Percentiles rank a stretch among this genome's conserved stretches.
Evolutionary conservation across 2,797 vertebrate species (phyloP).

Genomic region (Rachycentron canadum): DNA sequence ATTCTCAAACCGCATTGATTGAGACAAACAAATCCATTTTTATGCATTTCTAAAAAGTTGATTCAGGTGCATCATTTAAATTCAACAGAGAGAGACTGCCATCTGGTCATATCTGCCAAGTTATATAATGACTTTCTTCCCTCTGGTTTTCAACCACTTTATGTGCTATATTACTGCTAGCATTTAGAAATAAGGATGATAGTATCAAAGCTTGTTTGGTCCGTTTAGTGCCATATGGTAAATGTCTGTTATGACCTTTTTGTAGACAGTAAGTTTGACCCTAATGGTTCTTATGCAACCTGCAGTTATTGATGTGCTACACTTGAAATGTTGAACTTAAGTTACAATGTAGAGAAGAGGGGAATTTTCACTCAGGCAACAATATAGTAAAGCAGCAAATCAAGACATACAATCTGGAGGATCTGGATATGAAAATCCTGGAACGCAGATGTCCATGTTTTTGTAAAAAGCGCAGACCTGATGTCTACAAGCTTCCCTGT

Average conservation of each 20-base stretch:
- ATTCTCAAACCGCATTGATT: slow-evolving; percentile 69
- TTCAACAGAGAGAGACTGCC: slow-evolving; percentile 48
- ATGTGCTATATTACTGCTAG: slow-evolving; percentile 28
- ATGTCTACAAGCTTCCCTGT: neutral
- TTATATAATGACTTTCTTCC: slow-evolving; percentile 35
- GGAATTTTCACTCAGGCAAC: too few species aligned
- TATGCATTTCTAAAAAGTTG: slow-evolving; percentile 67
- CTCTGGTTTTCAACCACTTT: slow-evolving; percentile 39
- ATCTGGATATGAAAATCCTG: neutral
- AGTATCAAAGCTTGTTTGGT: slow-evolving; percentile 47
- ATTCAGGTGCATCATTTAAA: slow-evolving; percentile 73
- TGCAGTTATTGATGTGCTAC: slow-evolving; percentile 17
- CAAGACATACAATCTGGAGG: neutral
- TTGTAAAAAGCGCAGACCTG: neutral
- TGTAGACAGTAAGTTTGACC: slow-evolving; percentile 10
- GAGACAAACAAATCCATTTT: slow-evolving; percentile 71
- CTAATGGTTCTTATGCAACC: slow-evolving; percentile 26
- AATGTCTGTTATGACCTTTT: slow-evolving; percentile 30
- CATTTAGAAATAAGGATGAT: slow-evolving; percentile 40
- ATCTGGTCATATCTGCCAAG: slow-evolving; percentile 59
- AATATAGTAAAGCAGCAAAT: too few species aligned
- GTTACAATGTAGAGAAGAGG: neutral
- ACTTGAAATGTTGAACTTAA: slow-evolving; percentile 6
- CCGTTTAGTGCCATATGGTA: slow-evolving; percentile 18
- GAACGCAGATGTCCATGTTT: neutral